These are phyloP conservation scores for Halisarca cf. caerulea DNA, from an alignment of 37 sponge, comb jelly and placozoan species.

Conservation along the genomic window DNA sequence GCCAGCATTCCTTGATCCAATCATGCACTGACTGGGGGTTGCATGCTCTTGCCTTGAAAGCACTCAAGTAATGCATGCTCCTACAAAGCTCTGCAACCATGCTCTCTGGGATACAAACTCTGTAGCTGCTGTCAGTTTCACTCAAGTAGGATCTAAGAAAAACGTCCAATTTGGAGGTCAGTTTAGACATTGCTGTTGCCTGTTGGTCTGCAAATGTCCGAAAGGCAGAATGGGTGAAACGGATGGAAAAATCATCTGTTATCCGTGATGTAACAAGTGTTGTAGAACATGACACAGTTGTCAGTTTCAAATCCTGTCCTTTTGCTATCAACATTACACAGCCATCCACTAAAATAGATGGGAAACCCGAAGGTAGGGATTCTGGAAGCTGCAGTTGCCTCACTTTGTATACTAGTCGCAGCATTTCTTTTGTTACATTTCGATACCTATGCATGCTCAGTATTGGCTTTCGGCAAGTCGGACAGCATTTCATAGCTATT, in stretches of 20 bases:
- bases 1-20: slow-evolving; percentile 9
- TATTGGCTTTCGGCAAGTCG: slow-evolving; percentile 70
- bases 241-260: no score
- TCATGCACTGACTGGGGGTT: not conserved
- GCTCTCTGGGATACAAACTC: not conserved
- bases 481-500: slow-evolving; percentile 63
- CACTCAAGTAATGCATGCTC: not conserved
- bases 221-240: not conserved
- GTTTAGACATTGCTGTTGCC: not conserved
- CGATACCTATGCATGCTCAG: slow-evolving; percentile 75
- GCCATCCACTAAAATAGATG: not conserved
- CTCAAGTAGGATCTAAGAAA: no score
- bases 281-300: no score
- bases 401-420: slow-evolving; percentile 17
- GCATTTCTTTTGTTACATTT: slow-evolving; percentile 54
- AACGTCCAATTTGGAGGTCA: no score
- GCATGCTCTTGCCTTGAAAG: not conserved
- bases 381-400: not conserved
- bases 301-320: no score
- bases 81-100: not conserved
- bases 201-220: not conserved
- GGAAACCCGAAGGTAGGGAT: not conserved
- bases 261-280: no score
- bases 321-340: not conserved
- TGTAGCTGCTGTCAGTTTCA: no score